These are phyloP conservation scores for Scleropages formosus DNA, from an alignment of 2,797 vertebrate genomes.

Conservation along the genomic window DNA sequence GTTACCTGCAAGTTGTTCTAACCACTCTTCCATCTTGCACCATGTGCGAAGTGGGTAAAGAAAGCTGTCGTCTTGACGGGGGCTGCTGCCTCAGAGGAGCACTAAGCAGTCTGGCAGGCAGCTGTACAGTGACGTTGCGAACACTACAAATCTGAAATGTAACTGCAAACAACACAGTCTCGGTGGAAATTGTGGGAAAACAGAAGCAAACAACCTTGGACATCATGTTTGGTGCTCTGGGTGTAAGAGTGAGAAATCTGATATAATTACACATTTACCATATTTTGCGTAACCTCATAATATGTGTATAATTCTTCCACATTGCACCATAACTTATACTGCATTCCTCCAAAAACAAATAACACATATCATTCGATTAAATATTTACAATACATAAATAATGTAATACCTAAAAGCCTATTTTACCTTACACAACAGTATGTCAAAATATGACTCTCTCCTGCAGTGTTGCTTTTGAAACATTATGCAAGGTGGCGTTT, in stretches of 20 bases:
- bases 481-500: conserved; percentile 4
- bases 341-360: conserved; percentile 23
- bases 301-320: background rate
- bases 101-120: background rate
- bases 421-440: conserved; percentile 23
- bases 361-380: conserved; percentile 25
- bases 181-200: background rate
- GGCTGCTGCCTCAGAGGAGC: background rate
- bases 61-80: background rate
- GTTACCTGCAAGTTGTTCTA: too few relatives aligned
- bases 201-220: background rate
- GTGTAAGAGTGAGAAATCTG: conserved; percentile 3
- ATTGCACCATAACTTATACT: background rate
- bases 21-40: background rate
- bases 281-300: conserved; percentile 12
- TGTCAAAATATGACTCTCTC: conserved; percentile 9
- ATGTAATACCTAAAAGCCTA: conserved; percentile 25
- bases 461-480: background rate
- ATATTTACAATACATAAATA: conserved; percentile 27
- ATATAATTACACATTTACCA: conserved; percentile 18
- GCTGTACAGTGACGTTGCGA: too few relatives aligned
- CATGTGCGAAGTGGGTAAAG: background rate
- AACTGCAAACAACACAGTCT: background rate
- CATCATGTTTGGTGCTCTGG: background rate
- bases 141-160: too few relatives aligned